These are phyloP conservation scores for Pocillopora meandrina DNA, from an alignment of 92 coral and sea anemone species.

Conservation along the genomic window DNA sequence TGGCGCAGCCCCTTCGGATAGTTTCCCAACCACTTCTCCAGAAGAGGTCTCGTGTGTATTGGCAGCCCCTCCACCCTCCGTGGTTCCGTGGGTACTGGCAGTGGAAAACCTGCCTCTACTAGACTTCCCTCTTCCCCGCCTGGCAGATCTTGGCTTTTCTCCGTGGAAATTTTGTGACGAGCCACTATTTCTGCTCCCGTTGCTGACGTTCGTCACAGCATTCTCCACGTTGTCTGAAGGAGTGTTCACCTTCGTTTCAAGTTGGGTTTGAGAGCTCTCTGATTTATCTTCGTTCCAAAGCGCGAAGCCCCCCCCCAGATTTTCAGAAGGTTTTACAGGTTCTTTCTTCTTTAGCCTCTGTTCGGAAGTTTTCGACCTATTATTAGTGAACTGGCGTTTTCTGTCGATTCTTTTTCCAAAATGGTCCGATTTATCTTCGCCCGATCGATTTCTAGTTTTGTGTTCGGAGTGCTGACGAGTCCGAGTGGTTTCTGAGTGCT, in stretches of 20 bases:
- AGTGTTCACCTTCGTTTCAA: neutral
- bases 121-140: slow-evolving; percentile 10
- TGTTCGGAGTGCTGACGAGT: slow-evolving; percentile 6
- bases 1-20: neutral
- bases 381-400: neutral
- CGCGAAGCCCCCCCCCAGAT: neutral
- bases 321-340: neutral
- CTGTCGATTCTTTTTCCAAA: slow-evolving; percentile 4
- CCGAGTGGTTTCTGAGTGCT: neutral
- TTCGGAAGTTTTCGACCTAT: slow-evolving; percentile 21
- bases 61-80: neutral
- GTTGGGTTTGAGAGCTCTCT: neutral
- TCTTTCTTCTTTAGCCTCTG: neutral
- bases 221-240: neutral
- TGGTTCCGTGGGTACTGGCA: neutral
- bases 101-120: slow-evolving; percentile 2
- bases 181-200: too few species aligned
- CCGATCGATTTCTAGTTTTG: slow-evolving; percentile 12
- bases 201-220: neutral
- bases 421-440: slow-evolving; percentile 9
- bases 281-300: slow-evolving; percentile 1
- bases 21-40: neutral
- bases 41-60: slow-evolving; percentile 4
- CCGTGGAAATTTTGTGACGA: neutral
- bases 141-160: slow-evolving; percentile 19